Base-by-base conservation (phyloP, 2,113 vertebrate species). In the Rhabdomys dilectus region DNA sequence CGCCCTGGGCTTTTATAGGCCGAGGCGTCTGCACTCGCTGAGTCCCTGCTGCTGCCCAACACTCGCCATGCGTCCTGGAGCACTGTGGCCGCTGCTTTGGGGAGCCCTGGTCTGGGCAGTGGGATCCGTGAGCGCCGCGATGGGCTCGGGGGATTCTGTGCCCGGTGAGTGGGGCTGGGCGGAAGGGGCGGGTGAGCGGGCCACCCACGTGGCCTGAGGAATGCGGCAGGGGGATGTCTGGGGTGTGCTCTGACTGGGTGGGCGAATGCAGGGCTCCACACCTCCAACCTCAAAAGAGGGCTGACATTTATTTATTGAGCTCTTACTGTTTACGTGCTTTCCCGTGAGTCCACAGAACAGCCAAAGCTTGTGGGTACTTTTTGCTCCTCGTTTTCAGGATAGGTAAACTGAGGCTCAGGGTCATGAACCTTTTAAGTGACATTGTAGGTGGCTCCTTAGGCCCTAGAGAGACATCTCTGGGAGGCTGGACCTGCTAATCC, bases 141-240 rank as follows among this genome's bases (percentile, higher is more conserved):
- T 95, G 68, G 94, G 95, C 93, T 97, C 96, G 3, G 93, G 87
- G 60, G 77, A 95, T 58, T 92, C 95, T 24, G 70, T 70, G 93
- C 95, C 96, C 56, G 96, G 97, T 98, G 91, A 98, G 97, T 98
- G 96, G 95, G 95, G 94, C 34, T 68, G 12, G 91, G 89, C 87
- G 95, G 94, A 94, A 95, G 89, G 91, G 90, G 95, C 68, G 88
- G 96, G 85, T 7, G 45, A 17, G 97, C n/a, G 24, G 96, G 95
- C 91, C 97, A 96, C 97, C 97, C 97, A 98, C 96, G 95, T 97
- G 97, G 93, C 81, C 88, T 60, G 90, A 76, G 58, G 96, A 96
- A 93, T 96, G 88, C 70, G 36, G 88, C 88, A 88, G 88, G 73
- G 94, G 88, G 87, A 75, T 89, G 36, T 91, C 93, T 53, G 31